phyloP scores from a whole-genome alignment of 2,888 invertebrate species.

The Gryllus longicercus region DNA sequence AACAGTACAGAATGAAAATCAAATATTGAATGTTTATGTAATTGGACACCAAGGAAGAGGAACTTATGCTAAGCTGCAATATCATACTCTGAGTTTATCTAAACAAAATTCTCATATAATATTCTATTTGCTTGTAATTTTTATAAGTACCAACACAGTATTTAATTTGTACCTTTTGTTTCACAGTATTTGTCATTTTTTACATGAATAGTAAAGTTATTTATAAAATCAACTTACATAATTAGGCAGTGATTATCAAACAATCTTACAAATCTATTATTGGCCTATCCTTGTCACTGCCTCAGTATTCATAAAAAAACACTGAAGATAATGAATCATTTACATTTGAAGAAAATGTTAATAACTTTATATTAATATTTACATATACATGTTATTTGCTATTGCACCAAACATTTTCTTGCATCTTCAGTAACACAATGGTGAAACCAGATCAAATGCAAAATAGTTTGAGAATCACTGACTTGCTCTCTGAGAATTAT shows the following conservation, averaged over 20 bases:
- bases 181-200: background rate
- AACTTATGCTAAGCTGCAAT: background rate
- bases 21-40: background rate
- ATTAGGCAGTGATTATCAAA: background rate
- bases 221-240: background rate
- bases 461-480: no score
- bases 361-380: no score
- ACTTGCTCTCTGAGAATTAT: no score
- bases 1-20: background rate
- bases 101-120: conserved; percentile 1
- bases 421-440: no score
- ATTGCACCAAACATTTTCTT: no score
- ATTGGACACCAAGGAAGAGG: background rate
- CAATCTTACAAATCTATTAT: background rate
- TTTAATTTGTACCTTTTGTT: background rate
- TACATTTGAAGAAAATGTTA: no score
- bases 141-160: background rate
- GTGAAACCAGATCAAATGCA: no score
- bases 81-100: background rate
- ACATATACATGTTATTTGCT: no score
- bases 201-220: background rate
- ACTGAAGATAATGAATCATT: background rate
- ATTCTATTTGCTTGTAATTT: background rate
- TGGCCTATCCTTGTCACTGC: no score
- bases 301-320: background rate